Conservation (phyloP, 2,888 invertebrate species). For the Mystacides longicornis region DNA sequence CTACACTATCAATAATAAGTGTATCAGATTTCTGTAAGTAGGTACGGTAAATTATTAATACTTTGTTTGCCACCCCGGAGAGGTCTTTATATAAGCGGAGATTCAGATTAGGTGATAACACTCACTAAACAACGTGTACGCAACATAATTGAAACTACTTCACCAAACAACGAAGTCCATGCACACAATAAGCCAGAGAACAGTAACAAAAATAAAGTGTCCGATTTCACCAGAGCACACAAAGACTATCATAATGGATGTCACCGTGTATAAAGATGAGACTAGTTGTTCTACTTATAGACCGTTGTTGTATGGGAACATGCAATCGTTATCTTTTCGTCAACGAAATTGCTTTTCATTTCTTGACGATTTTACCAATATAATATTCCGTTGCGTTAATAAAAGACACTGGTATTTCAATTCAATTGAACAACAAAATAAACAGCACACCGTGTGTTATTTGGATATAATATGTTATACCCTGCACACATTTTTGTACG, state of each 20-base stretch:
- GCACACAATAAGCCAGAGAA: conserved; percentile 12
- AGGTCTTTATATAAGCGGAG: conserved; percentile 25
- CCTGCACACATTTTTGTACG: conserved; percentile 13
- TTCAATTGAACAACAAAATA: conserved; percentile 1
- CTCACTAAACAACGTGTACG: not conserved
- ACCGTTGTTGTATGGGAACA: conserved; percentile 18
- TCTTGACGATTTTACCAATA: too few relatives aligned
- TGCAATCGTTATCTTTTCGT: not conserved
- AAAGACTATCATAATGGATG: not conserved
- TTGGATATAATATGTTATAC: conserved; percentile 1
- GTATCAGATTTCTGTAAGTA: too few relatives aligned
- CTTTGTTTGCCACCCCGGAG: conserved; percentile 22
- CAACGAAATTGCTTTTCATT: too few relatives aligned
- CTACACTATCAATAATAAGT: too few relatives aligned
- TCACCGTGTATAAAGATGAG: not conserved
- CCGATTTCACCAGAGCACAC: conserved; percentile 20
- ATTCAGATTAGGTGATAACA: conserved; percentile 25
- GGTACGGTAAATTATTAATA: too few relatives aligned
- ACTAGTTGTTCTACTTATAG: not conserved
- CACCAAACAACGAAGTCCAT: conserved; percentile 22
- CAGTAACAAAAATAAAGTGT: conserved; percentile 25
- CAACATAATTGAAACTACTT: conserved; percentile 20
- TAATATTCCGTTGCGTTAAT: too few relatives aligned
- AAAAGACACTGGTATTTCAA: not conserved
- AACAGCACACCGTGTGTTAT: not conserved